Evolutionary conservation across 2,797 vertebrate species (phyloP).

Genomic region (Zalophus californianus): DNA sequence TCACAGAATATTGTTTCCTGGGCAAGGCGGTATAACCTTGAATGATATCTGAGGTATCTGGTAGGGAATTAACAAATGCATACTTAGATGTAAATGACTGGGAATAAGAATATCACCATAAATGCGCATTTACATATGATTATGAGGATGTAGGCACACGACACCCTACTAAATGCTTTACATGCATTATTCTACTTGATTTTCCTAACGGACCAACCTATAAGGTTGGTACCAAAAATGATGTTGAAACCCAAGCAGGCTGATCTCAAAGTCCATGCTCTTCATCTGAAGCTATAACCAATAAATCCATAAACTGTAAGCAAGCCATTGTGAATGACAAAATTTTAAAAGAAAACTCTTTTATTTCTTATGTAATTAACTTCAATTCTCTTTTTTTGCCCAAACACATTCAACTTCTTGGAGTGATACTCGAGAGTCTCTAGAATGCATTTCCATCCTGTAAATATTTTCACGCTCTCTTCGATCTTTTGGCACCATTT

Average conservation of each 20-base stretch:
- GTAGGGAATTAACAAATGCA: background rate
- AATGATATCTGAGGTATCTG: background rate
- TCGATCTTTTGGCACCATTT: conserved; percentile 9
- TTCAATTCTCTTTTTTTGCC: background rate
- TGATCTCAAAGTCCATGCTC: background rate
- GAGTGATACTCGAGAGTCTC: background rate
- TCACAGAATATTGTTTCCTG: background rate
- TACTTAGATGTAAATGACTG: background rate
- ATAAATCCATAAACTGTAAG: background rate
- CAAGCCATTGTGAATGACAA: background rate
- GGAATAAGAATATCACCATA: background rate
- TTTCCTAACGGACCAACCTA: background rate
- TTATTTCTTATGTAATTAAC: background rate
- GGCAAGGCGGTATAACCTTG: background rate
- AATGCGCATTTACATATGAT: background rate
- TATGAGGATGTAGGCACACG: background rate
- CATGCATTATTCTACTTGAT: background rate
- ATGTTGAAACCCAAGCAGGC: background rate
- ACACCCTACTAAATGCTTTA: background rate
- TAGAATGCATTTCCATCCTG: background rate
- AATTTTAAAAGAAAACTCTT: background rate
- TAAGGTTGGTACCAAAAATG: background rate
- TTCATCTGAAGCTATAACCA: background rate
- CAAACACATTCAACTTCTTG: background rate
- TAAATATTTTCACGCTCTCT: background rate